A percentile compares a stretch with the other conserved stretches of the same genome.
phyloP scores from a whole-genome alignment of 2,113 vertebrate genomes.

The Uria aalge region DNA sequence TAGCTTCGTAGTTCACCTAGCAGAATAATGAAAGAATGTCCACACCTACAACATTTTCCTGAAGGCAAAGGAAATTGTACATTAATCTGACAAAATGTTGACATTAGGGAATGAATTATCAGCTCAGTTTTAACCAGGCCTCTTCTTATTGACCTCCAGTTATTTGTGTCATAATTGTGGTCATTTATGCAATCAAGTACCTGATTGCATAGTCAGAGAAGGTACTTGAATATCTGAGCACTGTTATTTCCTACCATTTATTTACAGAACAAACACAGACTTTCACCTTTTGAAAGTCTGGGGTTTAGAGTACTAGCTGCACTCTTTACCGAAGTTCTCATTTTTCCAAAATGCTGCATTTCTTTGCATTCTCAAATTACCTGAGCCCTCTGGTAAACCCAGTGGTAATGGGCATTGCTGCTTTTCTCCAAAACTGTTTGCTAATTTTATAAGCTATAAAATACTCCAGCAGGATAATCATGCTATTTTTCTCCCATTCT shows the following conservation, averaged over 20 bases:
- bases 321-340: neutral
- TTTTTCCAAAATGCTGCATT: neutral
- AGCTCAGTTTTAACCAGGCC: neutral
- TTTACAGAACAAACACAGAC: neutral
- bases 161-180: conserved; percentile 1
- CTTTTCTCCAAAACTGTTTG: neutral
- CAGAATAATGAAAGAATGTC: neutral
- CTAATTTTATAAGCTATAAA: neutral
- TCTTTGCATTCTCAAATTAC: neutral
- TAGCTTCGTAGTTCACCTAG: neutral
- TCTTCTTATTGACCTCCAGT: neutral
- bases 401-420: neutral
- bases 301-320: neutral
- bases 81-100: conserved; percentile 36
- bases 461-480: neutral
- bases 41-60: neutral
- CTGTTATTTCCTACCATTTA: neutral
- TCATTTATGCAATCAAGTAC: neutral
- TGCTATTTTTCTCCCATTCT: neutral
- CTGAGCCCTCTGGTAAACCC: neutral
- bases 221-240: neutral
- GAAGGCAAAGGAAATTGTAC: neutral
- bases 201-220: neutral
- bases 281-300: neutral
- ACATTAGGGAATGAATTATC: neutral